Evolutionary conservation across 2,113 vertebrate species (phyloP).

Genomic region (Pseudolaguvia tuberculata): DNA sequence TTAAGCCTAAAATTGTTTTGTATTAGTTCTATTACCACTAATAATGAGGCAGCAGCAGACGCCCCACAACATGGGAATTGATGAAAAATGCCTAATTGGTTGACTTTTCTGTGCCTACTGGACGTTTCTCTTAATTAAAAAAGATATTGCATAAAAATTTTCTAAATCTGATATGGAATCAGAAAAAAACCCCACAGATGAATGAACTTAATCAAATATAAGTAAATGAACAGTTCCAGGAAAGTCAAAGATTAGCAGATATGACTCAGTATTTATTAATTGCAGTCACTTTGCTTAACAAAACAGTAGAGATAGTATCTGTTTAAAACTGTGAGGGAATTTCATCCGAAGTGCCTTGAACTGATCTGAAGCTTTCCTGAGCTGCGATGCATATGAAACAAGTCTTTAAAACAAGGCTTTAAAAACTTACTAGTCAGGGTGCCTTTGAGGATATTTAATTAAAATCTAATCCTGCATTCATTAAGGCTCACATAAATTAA

Average conservation of each 20-base stretch:
- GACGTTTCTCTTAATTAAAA: constrained; percentile 81
- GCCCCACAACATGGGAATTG: constrained; percentile 68
- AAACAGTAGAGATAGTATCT: constrained; percentile 88
- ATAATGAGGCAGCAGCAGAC: constrained; percentile 76
- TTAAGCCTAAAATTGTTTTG: constrained; percentile 70
- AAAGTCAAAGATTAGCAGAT: constrained; percentile 79
- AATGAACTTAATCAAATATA: constrained; percentile 87
- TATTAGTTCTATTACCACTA: constrained; percentile 70
- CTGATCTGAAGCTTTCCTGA: constrained; percentile 90
- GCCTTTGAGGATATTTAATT: constrained; percentile 99
- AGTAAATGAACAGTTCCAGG: constrained; percentile 82
- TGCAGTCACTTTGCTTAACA: constrained; percentile 79
- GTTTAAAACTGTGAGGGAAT: constrained; percentile 79
- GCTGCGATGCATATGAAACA: constrained; percentile 95
- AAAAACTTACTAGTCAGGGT: constrained; percentile 99
- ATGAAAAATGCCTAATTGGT: constrained; percentile 77
- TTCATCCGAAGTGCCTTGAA: constrained; percentile 80
- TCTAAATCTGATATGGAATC: constrained; percentile 75
- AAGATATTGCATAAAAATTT: constrained; percentile 76
- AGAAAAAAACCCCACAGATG: constrained; percentile 47
- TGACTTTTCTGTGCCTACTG: constrained; percentile 77
- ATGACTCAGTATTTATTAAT: constrained; percentile 82
- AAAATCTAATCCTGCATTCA: constrained; percentile 99
- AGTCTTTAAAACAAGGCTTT: constrained; percentile 99
- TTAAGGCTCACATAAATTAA: constrained; percentile 99